These are phyloP conservation scores for Ricordea florida DNA, from an alignment of 92 coral and sea anemone species.

Conservation along the genomic window DNA sequence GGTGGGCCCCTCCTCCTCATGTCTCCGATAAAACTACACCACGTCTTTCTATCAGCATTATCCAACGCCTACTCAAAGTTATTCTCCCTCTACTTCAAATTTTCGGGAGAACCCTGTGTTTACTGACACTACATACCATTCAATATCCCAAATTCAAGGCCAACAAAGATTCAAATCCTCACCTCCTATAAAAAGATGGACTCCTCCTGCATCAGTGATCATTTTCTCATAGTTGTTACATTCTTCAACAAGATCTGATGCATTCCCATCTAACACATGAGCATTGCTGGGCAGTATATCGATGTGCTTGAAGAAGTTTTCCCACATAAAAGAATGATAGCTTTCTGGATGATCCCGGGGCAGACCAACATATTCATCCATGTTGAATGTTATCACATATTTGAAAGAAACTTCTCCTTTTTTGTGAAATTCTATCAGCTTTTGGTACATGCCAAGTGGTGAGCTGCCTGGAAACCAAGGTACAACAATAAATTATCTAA, in stretches of 20 bases:
- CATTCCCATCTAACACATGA: conserved; percentile 96
- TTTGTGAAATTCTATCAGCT: conserved; percentile 87
- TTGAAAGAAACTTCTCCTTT: conserved; percentile 91
- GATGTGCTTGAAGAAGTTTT: conserved; percentile 94
- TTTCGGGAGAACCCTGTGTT: too few relatives aligned
- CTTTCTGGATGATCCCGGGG: conserved; percentile 98
- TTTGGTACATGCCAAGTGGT: conserved; percentile 96
- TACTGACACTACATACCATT: too few relatives aligned
- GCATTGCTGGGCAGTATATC: conserved; percentile 96
- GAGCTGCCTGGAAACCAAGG: conserved; percentile 73
- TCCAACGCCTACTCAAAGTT: too few relatives aligned
- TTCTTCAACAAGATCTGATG: conserved; percentile 76
- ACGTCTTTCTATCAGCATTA: too few relatives aligned
- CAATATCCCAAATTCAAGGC: too few relatives aligned
- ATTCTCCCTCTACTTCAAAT: too few relatives aligned
- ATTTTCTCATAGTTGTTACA: conserved; percentile 81
- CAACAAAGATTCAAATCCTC: neutral
- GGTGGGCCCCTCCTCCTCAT: too few relatives aligned
- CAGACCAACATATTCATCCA: conserved; percentile 98
- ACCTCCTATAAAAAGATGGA: conserved; percentile 97
- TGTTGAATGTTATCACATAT: conserved; percentile 95
- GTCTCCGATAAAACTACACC: too few relatives aligned
- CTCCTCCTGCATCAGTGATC: conserved; percentile 84
- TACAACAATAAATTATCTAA: neutral
- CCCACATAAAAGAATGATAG: conserved; percentile 99